These are phyloP conservation scores for Holocentrus rufus DNA, from an alignment of 2,797 vertebrate species.

Conservation along the genomic window DNA sequence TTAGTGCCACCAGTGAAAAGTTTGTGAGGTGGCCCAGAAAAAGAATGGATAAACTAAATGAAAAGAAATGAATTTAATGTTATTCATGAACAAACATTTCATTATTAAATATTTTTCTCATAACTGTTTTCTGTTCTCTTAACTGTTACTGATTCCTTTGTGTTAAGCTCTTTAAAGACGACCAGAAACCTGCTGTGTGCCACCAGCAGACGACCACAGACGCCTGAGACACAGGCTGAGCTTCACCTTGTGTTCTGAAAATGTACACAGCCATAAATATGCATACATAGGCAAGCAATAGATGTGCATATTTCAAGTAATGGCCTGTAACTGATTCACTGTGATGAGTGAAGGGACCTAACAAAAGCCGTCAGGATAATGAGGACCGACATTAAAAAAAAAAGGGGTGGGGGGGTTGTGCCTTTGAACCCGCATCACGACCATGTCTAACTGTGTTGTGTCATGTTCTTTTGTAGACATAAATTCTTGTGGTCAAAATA, in stretches of 20 bases:
- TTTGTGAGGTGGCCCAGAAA: too few species aligned
- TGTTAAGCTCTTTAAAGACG: background rate
- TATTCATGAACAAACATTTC: too few species aligned
- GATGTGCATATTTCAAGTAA: slow-evolving; percentile 35
- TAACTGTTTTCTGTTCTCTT: too few species aligned
- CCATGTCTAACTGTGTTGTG: slow-evolving; percentile 41
- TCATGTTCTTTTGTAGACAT: slow-evolving; percentile 20
- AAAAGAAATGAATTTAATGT: too few species aligned
- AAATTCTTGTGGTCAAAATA: slow-evolving; percentile 18
- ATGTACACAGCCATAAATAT: background rate
- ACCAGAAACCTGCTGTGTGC: background rate
- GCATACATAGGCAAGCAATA: slow-evolving; percentile 12
- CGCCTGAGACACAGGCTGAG: background rate
- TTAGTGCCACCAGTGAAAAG: too few species aligned
- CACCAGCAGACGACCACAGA: background rate
- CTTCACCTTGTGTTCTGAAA: background rate
- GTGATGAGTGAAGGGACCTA: slow-evolving; percentile 46
- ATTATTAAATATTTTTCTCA: too few species aligned
- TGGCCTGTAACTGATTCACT: slow-evolving; percentile 55
- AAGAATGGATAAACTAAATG: too few species aligned
- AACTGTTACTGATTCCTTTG: too few species aligned
- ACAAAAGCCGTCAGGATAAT: slow-evolving; percentile 52
- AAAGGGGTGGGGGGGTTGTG: slow-evolving; percentile 8
- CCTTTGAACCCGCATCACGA: slow-evolving; percentile 44
- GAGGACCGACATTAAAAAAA: slow-evolving; percentile 18